Evolutionary conservation across 2,113 vertebrate genomes (phyloP), one percentile per base, ranked within the genome.

Genomic region (Narcine bancroftii): DNA sequence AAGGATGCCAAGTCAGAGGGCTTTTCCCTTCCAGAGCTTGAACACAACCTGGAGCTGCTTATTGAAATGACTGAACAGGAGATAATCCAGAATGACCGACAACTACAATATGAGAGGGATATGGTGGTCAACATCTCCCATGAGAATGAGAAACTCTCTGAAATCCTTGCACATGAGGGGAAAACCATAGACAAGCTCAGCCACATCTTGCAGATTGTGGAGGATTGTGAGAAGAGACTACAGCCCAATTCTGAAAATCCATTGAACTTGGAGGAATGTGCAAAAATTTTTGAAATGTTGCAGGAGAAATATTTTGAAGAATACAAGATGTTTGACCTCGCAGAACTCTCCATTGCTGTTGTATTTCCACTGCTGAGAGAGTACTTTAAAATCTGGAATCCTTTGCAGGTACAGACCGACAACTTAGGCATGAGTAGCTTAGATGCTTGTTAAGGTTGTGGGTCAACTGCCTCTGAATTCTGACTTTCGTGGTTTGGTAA

Each of bases 51-150:
- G 89, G 97, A 99, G 94, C 96, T 99, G 33, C 97, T 99, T 75
- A 99, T 99, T 0, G 98, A 99, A 94, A 97, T 99, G 75, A 99
- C 98, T 0, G 99, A 99, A 95, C 98, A 99, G 95, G 98, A 99
- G 95, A 99, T 99, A 94, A 97, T 99, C 94, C 99, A 99, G 97
- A 98, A 96, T 0, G 97, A 99, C 94, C 96, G 98, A 92, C 97
- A 97, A 94, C 96, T 99, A 93, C 98, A 99, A 95, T 97, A 98
- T 0, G 98, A 99, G 95, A 96, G 96, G 13, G 98, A 99, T 94
- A 96, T 98, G 92, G 99, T 99, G 50, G 96, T 99, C 93, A 96
- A 96, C 94, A 96, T 99, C 75, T 97, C 95, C 24, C 98, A 99
- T 0, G 98, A 99, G 96, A 97, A 98, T 3, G 95, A 96, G 60